Percentiles rank a stretch among this genome's conserved stretches.
Conservation (phyloP, 2,888 invertebrate species). For the Scaptomyza cyrtandrae region DNA sequence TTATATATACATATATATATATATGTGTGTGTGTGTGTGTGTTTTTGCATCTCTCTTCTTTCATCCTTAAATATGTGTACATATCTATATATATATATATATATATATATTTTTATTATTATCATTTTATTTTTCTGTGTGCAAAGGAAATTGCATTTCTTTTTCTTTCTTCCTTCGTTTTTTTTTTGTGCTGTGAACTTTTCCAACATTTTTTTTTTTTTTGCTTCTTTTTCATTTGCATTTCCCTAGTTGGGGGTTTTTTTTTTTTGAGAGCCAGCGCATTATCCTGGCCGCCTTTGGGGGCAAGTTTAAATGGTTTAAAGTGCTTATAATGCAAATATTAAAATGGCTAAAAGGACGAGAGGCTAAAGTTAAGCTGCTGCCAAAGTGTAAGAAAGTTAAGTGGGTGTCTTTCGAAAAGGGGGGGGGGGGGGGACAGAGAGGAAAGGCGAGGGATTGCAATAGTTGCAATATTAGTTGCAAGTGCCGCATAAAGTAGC, state of each 20-base stretch:
- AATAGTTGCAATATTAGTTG: slow-evolving; percentile 65
- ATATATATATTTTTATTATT: slow-evolving; percentile 26
- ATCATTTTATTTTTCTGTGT: slow-evolving; percentile 58
- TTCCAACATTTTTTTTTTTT: slow-evolving; percentile 37
- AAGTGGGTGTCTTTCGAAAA: slow-evolving; percentile 4
- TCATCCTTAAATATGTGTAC: no score
- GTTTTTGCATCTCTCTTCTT: slow-evolving; percentile 6
- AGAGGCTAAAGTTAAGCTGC: slow-evolving; percentile 68
- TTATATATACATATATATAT: slow-evolving; percentile 40
- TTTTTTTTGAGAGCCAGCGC: slow-evolving; percentile 31
- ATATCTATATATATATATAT: not conserved
- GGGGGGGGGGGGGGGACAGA: not conserved
- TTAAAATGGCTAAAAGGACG: slow-evolving; percentile 60
- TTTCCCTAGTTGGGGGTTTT: slow-evolving; percentile 37
- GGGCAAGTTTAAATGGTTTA: slow-evolving; percentile 74
- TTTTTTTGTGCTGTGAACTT: slow-evolving; percentile 38
- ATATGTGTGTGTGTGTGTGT: slow-evolving; percentile 22
- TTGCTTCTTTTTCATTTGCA: slow-evolving; percentile 26
- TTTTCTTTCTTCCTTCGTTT: slow-evolving; percentile 22
- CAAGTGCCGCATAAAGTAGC: slow-evolving; percentile 46
- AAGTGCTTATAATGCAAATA: slow-evolving; percentile 78
- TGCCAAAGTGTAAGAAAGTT: slow-evolving; percentile 63
- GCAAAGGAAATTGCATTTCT: slow-evolving; percentile 81
- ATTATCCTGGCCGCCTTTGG: slow-evolving; percentile 56
- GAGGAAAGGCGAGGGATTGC: not conserved